Conservation (phyloP, 1,140 invertebrate species). For the Caenorhabditis inopinata region DNA sequence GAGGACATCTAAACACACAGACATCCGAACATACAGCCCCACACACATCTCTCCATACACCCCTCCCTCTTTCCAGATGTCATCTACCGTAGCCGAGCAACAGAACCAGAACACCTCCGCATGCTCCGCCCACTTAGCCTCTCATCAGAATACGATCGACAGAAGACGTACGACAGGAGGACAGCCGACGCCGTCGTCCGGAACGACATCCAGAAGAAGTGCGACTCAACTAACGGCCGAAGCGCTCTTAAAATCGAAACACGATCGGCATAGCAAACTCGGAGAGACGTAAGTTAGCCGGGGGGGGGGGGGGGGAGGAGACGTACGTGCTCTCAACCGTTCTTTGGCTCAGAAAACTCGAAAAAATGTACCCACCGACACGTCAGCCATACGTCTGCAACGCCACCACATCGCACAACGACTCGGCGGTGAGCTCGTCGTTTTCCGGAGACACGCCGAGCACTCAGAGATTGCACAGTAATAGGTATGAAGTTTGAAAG, state of each 20-base stretch:
- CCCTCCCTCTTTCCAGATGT: neutral
- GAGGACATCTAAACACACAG: too few relatives aligned
- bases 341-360: slow-evolving; percentile 37
- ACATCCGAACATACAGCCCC: too few relatives aligned
- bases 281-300: slow-evolving; percentile 13
- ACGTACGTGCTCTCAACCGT: too few relatives aligned
- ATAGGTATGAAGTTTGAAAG: neutral
- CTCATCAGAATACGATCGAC: neutral
- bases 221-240: slow-evolving; percentile 32
- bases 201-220: neutral
- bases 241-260: slow-evolving; percentile 16
- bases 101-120: neutral
- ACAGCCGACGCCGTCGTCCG: neutral
- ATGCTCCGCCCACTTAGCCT: neutral
- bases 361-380: slow-evolving; percentile 45
- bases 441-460: slow-evolving; percentile 39
- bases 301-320: too few relatives aligned
- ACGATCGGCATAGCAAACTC: slow-evolving; percentile 8
- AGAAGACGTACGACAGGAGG: neutral
- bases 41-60: too few relatives aligned
- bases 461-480: neutral
- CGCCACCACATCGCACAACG: slow-evolving; percentile 44
- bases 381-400: slow-evolving; percentile 45
- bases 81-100: neutral
- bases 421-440: slow-evolving; percentile 38